Conservation (phyloP, 2,797 vertebrate species). For the Rhabdomys pumilio region DNA sequence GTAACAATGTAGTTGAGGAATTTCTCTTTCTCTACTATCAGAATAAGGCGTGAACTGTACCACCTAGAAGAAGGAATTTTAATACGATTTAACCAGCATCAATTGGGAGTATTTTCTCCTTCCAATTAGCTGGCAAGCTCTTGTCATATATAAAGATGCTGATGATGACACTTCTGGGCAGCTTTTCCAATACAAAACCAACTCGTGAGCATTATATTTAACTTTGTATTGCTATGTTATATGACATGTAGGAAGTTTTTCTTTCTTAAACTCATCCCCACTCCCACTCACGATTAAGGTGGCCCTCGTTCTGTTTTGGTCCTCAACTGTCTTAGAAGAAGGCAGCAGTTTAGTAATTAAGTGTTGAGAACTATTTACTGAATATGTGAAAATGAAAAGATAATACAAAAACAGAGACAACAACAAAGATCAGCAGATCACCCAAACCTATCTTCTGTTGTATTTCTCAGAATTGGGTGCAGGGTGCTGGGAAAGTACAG, state of each 20-base stretch:
- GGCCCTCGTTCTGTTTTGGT: not conserved
- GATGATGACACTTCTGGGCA: not conserved
- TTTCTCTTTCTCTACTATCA: conserved; percentile 62
- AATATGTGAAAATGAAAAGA: not conserved
- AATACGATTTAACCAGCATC: not conserved
- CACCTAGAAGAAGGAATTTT: conserved; percentile 47
- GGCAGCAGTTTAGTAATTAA: not conserved
- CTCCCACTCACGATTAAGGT: not conserved
- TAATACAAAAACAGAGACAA: not conserved
- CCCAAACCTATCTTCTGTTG: not conserved
- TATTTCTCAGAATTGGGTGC: not conserved
- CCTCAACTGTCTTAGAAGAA: not conserved
- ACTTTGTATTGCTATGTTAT: not conserved
- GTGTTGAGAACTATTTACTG: not conserved
- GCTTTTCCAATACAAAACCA: not conserved
- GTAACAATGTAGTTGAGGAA: conserved; percentile 69
- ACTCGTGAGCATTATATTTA: not conserved
- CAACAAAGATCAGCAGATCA: too few relatives aligned
- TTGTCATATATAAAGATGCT: not conserved
- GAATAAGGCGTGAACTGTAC: conserved; percentile 55
- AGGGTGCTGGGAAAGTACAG: rapidly evolving
- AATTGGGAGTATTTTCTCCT: conserved; percentile 7
- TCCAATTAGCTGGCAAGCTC: not conserved
- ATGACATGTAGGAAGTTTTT: rapidly evolving
- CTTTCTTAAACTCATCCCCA: not conserved